Conservation (phyloP, 2,797 vertebrate species). For the Rhynchonycteris naso region DNA sequence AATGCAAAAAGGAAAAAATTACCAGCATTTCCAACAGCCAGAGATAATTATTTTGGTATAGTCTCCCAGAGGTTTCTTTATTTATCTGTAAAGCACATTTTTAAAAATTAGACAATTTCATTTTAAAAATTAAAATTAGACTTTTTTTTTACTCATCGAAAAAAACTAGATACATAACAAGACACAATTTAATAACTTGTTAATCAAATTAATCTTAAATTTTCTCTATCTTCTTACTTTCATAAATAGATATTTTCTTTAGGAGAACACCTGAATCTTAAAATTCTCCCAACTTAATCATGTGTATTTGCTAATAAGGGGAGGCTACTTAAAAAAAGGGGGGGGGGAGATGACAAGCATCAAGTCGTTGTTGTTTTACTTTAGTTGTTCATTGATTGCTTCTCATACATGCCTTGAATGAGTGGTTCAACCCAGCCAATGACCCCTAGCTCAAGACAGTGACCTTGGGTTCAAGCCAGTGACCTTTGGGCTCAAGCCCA, state of each 20-base stretch:
- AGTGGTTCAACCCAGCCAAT: no score
- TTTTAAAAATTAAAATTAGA: background rate
- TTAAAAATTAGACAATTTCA: slow-evolving; percentile 8
- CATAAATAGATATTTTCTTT: background rate
- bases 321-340: background rate
- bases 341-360: no score
- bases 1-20: slow-evolving; percentile 48
- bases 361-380: no score
- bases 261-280: background rate
- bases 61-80: background rate
- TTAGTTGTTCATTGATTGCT: no score
- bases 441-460: no score
- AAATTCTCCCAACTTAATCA: background rate
- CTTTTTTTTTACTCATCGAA: background rate
- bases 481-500: no score
- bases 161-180: background rate
- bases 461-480: no score
- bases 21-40: background rate
- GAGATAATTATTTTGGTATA: background rate
- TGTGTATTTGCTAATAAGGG: background rate
- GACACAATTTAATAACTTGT: slow-evolving; percentile 16
- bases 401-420: no score
- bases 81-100: background rate
- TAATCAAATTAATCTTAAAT: background rate
- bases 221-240: slow-evolving; percentile 19